Evolutionary conservation across 1,140 invertebrate species (phyloP).

Genomic region (Polyergus mexicanus): DNA sequence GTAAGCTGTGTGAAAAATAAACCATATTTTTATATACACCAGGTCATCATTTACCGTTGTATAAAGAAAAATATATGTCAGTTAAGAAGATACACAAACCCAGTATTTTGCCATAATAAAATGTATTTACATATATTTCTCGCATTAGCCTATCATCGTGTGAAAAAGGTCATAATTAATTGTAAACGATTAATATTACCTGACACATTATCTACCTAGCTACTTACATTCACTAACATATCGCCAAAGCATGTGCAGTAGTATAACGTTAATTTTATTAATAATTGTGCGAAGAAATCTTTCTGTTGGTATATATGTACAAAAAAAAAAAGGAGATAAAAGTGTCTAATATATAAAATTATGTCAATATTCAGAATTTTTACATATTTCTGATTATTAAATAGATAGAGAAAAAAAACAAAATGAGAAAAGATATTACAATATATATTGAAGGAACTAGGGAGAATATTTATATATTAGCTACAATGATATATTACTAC

Average conservation of each 20-base stretch:
- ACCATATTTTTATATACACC: constrained; percentile 69
- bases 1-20: constrained; percentile 71
- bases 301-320: constrained; percentile 80
- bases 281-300: constrained; percentile 74
- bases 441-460: constrained; percentile 70
- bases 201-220: constrained; percentile 36
- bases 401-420: constrained; percentile 70
- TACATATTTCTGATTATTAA: constrained; percentile 67
- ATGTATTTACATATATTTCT: constrained; percentile 64
- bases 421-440: constrained; percentile 69
- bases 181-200: constrained; percentile 58
- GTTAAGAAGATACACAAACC: constrained; percentile 43
- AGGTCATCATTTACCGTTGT: neutral
- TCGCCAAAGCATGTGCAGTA: constrained; percentile 61
- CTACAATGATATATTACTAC: constrained; percentile 72
- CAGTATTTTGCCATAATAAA: constrained; percentile 61
- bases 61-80: neutral
- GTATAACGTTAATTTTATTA: constrained; percentile 74
- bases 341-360: constrained; percentile 76
- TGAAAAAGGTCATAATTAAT: constrained; percentile 62
- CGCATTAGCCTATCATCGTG: constrained; percentile 56
- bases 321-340: constrained; percentile 79
- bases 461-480: constrained; percentile 66
- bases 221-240: constrained; percentile 54
- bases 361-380: constrained; percentile 66